These are phyloP conservation scores for Eurytoma californica DNA, from an alignment of 2,888 invertebrate genomes.

Conservation along the genomic window DNA sequence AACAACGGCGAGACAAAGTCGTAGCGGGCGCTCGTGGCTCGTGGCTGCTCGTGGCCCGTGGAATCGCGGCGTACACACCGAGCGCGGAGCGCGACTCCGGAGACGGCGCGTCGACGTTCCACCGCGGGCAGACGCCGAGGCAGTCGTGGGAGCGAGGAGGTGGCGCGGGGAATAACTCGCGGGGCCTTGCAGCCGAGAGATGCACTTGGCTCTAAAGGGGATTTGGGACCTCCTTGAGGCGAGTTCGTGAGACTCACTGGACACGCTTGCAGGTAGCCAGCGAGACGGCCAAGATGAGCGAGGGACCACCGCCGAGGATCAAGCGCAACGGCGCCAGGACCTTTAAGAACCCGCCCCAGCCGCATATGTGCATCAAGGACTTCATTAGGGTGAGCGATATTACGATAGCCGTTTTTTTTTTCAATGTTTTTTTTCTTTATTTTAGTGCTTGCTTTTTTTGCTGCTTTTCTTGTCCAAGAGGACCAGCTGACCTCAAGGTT, in stretches of 20 bases:
- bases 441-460: constrained; percentile 12
- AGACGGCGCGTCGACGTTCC: too few relatives aligned
- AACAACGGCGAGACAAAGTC: constrained; percentile 8
- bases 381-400: constrained; percentile 71
- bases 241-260: constrained; percentile 10
- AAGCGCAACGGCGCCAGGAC: constrained; percentile 76
- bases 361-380: constrained; percentile 82
- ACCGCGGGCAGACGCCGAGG: too few relatives aligned
- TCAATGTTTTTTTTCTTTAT: background rate
- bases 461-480: background rate
- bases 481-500: background rate
- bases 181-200: background rate
- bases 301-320: constrained; percentile 64
- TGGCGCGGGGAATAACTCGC: too few relatives aligned
- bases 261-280: constrained; percentile 23
- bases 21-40: too few relatives aligned
- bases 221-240: background rate
- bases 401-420: background rate
- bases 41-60: too few relatives aligned
- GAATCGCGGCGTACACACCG: too few relatives aligned
- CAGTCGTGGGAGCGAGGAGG: too few relatives aligned
- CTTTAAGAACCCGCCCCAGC: constrained; percentile 85
- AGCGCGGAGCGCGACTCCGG: too few relatives aligned
- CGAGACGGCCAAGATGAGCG: constrained; percentile 65
- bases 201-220: constrained; percentile 1